Conservation (phyloP, 2,888 invertebrate species). For the Alcis repandata region DNA sequence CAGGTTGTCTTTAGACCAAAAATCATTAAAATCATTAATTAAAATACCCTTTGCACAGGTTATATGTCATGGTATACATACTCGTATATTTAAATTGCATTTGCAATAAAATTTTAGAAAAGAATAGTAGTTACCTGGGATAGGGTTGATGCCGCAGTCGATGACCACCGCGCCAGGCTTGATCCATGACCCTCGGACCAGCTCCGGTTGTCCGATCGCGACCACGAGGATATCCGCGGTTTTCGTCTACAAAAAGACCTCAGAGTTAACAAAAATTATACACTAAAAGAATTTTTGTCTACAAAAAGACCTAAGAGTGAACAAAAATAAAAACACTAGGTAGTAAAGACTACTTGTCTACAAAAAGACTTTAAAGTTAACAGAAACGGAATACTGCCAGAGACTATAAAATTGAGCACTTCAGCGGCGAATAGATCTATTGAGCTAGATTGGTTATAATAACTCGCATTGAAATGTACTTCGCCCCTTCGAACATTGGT, state of each 20-base stretch:
- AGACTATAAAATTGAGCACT: background rate
- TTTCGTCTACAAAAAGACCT: slow-evolving; percentile 80
- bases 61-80: no score
- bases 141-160: slow-evolving; percentile 98
- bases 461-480: background rate
- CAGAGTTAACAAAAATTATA: background rate
- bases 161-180: slow-evolving; percentile 99
- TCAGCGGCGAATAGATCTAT: background rate
- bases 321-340: background rate
- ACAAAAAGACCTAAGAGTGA: slow-evolving; percentile 24
- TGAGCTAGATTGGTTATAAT: background rate
- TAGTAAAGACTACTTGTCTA: no score
- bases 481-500: slow-evolving; percentile 1
- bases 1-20: no score
- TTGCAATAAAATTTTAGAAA: no score
- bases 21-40: no score
- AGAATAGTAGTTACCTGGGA: slow-evolving; percentile 88
- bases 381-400: background rate
- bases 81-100: no score
- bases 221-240: slow-evolving; percentile 98
- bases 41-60: no score
- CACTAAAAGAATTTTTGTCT: no score
- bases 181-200: slow-evolving; percentile 98
- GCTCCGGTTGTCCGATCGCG: slow-evolving; percentile 95
- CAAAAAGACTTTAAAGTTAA: no score